phyloP scores from a whole-genome alignment of 2,797 vertebrate species.

The Salarias fasciatus region DNA sequence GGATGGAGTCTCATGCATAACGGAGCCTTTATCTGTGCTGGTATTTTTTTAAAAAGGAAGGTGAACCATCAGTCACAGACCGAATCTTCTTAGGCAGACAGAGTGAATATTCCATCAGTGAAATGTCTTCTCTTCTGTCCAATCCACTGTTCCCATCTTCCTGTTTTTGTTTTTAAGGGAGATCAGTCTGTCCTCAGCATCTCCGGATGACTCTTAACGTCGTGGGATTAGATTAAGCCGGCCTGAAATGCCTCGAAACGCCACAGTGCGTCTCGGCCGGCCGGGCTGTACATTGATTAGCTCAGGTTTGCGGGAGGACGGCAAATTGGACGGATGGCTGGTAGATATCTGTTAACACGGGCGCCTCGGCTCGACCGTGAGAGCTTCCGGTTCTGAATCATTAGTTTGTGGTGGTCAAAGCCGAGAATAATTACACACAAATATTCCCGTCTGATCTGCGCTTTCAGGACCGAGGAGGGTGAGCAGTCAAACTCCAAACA shows the following conservation, averaged over 20 bases:
- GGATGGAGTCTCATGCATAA: constrained; percentile 44
- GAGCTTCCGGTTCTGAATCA: constrained; percentile 9
- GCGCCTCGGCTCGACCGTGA: neutral
- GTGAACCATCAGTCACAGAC: constrained; percentile 10
- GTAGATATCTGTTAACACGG: constrained; percentile 13
- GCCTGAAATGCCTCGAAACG: constrained; percentile 3
- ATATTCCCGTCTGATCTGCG: too few relatives aligned
- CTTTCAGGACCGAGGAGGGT: too few relatives aligned
- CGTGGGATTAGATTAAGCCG: neutral
- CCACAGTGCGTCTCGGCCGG: neutral
- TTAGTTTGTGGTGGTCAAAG: too few relatives aligned
- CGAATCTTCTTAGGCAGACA: constrained; percentile 12
- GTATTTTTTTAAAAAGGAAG: constrained; percentile 28
- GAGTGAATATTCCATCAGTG: constrained; percentile 26
- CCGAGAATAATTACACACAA: neutral
- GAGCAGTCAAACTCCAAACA: too few relatives aligned
- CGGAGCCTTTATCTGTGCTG: constrained; percentile 46
- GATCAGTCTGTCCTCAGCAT: constrained; percentile 5
- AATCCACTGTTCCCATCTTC: neutral
- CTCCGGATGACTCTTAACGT: neutral
- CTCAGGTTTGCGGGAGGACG: constrained; percentile 25
- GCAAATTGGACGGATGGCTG: constrained; percentile 22
- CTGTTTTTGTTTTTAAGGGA: constrained; percentile 7
- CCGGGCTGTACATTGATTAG: constrained; percentile 30
- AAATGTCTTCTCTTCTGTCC: too few relatives aligned